phyloP scores from a whole-genome alignment of 2,113 vertebrate genomes.

The Chauna torquata region DNA sequence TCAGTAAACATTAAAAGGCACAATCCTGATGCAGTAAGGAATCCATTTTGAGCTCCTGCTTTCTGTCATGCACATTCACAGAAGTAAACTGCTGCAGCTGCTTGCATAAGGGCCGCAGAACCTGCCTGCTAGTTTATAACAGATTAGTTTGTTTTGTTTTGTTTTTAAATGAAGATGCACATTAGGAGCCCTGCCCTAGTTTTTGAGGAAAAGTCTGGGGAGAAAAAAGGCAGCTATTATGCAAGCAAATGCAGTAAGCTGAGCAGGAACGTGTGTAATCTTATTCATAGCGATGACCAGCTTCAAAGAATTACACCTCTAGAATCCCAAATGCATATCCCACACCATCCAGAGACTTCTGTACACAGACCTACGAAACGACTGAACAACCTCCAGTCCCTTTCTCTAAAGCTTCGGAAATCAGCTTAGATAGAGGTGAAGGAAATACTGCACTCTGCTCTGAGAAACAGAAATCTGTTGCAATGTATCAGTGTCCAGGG shows the following conservation, averaged over 20 bases:
- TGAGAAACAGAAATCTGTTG: neutral
- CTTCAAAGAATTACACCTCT: constrained; percentile 37
- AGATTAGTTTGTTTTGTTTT: neutral
- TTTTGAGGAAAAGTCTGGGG: constrained; percentile 44
- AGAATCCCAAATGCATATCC: constrained; percentile 11
- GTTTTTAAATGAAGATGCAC: neutral
- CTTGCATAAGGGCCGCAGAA: neutral
- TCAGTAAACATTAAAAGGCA: neutral
- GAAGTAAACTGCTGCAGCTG: neutral
- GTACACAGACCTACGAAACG: neutral
- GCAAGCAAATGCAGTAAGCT: constrained; percentile 41
- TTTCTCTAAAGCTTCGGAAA: neutral
- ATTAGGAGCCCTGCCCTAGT: constrained; percentile 44
- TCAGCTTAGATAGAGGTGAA: neutral
- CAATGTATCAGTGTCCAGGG: neutral
- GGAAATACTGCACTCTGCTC: neutral
- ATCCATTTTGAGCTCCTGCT: constrained; percentile 23
- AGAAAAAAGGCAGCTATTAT: constrained; percentile 43
- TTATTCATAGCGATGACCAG: constrained; percentile 24
- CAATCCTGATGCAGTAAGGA: neutral
- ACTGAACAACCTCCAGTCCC: neutral
- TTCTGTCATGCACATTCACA: neutral
- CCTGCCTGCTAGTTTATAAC: constrained; percentile 7
- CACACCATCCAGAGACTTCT: neutral
- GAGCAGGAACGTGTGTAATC: constrained; percentile 34